phyloP scores from a whole-genome alignment of 2,888 invertebrate species.

The Stenurella melanura region DNA sequence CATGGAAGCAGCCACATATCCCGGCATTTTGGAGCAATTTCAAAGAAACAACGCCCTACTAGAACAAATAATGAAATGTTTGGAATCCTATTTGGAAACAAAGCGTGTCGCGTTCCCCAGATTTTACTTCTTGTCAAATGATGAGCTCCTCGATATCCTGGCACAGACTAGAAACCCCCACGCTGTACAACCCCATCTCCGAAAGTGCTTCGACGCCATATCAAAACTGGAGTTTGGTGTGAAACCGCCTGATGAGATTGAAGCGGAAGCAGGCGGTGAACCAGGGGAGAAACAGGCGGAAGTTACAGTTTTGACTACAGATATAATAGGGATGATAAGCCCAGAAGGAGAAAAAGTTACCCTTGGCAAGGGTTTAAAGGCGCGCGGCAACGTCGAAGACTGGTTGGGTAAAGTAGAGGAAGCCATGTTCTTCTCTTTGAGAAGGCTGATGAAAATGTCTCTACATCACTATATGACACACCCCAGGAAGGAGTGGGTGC shows the following conservation, averaged over 20 bases:
- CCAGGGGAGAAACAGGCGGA: conserved; percentile 66
- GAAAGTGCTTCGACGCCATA: conserved; percentile 93
- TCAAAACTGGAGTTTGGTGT: conserved; percentile 85
- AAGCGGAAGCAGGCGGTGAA: conserved; percentile 63
- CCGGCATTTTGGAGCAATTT: conserved; percentile 82
- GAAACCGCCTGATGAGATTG: conserved; percentile 72
- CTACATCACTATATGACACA: conserved; percentile 81
- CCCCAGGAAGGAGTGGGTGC: conserved; percentile 84
- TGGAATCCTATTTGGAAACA: conserved; percentile 92
- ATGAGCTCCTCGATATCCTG: conserved; percentile 91
- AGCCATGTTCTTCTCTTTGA: conserved; percentile 88
- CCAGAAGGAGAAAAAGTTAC: conserved; percentile 90
- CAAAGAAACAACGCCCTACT: conserved; percentile 85
- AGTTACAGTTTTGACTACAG: conserved; percentile 80
- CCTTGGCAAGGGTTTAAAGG: conserved; percentile 82
- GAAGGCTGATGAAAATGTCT: conserved; percentile 84
- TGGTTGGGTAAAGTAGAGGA: conserved; percentile 95
- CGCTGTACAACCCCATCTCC: conserved; percentile 91
- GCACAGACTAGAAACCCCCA: conserved; percentile 88
- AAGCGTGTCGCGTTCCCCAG: conserved; percentile 91
- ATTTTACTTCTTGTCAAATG: conserved; percentile 93
- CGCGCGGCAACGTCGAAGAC: conserved; percentile 91
- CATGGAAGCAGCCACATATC: conserved; percentile 85
- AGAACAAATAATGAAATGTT: conserved; percentile 92
- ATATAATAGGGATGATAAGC: conserved; percentile 92